Conservation (phyloP, 2,797 vertebrate species). For the Paramormyrops hopkinsi region DNA sequence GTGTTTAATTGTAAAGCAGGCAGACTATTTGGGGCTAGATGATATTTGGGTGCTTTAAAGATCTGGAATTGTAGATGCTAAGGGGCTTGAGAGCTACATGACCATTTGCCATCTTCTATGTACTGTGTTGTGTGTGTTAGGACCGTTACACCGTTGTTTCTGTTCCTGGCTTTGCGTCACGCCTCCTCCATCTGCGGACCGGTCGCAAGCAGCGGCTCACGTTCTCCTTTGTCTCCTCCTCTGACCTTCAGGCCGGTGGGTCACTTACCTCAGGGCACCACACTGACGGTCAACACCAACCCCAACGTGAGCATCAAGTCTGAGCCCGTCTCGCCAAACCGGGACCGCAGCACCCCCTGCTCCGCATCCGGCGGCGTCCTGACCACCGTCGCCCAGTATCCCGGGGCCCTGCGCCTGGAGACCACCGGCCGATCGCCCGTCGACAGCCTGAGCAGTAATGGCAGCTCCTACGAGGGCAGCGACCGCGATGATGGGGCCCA, state of each 20-base stretch:
- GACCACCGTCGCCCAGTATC: conserved; percentile 48
- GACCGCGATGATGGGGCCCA: conserved; percentile 79
- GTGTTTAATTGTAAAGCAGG: conserved; percentile 9
- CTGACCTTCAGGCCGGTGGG: conserved; percentile 71
- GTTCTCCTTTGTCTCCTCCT: background rate
- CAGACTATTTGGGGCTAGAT: background rate
- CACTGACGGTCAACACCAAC: conserved; percentile 86
- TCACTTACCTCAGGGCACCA: conserved; percentile 73
- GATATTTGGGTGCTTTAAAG: background rate
- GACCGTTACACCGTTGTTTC: background rate
- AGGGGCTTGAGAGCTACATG: background rate
- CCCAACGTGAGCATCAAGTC: conserved; percentile 91
- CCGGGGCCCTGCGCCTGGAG: conserved; percentile 63
- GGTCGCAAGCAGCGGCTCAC: background rate
- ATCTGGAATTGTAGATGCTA: background rate
- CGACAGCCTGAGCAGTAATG: conserved; percentile 89
- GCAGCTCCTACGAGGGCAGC: conserved; percentile 84
- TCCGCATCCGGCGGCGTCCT: conserved; percentile 44
- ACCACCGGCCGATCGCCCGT: conserved; percentile 75
- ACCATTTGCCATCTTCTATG: background rate
- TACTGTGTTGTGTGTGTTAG: background rate
- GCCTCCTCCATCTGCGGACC: background rate
- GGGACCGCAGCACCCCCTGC: conserved; percentile 80
- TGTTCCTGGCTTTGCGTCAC: background rate
- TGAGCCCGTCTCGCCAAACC: conserved; percentile 86